phyloP scores from a whole-genome alignment of 1,140 invertebrate genomes.

The Ips typographus region DNA sequence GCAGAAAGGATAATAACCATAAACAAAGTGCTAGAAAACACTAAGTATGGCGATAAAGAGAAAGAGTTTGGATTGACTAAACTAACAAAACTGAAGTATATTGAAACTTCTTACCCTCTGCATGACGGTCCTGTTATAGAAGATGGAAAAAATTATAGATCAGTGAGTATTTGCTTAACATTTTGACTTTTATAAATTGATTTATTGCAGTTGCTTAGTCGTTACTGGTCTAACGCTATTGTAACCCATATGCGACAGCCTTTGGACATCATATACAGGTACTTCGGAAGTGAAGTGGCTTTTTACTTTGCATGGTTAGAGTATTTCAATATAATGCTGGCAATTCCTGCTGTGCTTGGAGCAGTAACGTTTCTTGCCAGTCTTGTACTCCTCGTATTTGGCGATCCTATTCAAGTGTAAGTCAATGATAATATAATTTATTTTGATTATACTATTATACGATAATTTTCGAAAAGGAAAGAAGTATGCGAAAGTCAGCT shows the following conservation, averaged over 20 bases:
- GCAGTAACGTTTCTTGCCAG: slow-evolving; percentile 36
- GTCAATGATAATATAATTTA: background rate
- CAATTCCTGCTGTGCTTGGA: slow-evolving; percentile 58
- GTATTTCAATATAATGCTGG: slow-evolving; percentile 58
- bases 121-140: slow-evolving; percentile 57
- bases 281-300: slow-evolving; percentile 52
- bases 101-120: slow-evolving; percentile 60
- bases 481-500: slow-evolving; percentile 32
- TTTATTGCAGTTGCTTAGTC: slow-evolving; percentile 40
- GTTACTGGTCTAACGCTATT: slow-evolving; percentile 51
- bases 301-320: slow-evolving; percentile 58
- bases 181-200: background rate
- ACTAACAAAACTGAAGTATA: slow-evolving; percentile 12
- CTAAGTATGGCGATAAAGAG: slow-evolving; percentile 22
- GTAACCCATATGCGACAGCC: slow-evolving; percentile 56
- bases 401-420: slow-evolving; percentile 20
- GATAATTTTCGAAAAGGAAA: slow-evolving; percentile 15
- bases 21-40: slow-evolving; percentile 28
- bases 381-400: slow-evolving; percentile 9
- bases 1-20: slow-evolving; percentile 25
- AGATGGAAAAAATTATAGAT: slow-evolving; percentile 12
- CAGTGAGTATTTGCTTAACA: slow-evolving; percentile 7
- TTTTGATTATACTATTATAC: background rate
- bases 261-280: slow-evolving; percentile 45
- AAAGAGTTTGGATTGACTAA: slow-evolving; percentile 28